phyloP scores from a whole-genome alignment of 2,797 vertebrate species.

The Craterocephalus amniculus region DNA sequence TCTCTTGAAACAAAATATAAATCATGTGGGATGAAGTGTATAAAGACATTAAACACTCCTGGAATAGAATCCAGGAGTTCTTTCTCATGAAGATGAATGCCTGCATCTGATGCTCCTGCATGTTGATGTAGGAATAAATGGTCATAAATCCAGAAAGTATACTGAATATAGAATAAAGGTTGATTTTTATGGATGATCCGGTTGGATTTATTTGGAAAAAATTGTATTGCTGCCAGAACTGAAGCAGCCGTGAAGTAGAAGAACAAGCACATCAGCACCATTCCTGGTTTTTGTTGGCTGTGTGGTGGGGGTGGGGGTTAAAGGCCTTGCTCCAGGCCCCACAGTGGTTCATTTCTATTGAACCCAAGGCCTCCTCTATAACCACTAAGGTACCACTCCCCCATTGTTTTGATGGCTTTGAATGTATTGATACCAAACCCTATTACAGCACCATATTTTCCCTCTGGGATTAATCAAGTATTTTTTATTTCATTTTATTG shows the following conservation, averaged over 20 bases:
- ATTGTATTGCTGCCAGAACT: not conserved
- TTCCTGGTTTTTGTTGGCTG: not conserved
- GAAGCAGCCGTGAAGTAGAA: not conserved
- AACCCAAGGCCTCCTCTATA: no score
- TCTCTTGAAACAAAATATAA: slow-evolving; percentile 36
- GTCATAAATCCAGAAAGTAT: not conserved
- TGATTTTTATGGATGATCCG: not conserved
- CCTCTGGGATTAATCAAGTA: no score
- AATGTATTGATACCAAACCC: no score
- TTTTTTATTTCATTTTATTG: no score
- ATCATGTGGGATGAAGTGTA: slow-evolving; percentile 24
- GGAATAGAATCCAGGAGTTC: slow-evolving; percentile 26
- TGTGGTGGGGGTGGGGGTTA: no score
- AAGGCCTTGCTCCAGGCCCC: no score
- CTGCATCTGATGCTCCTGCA: not conserved
- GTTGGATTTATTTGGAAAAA: not conserved
- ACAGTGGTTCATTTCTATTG: no score
- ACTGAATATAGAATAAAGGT: not conserved
- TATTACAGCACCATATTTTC: no score
- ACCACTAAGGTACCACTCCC: no score
- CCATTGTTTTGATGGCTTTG: no score
- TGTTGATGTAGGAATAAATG: not conserved
- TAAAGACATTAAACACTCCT: slow-evolving; percentile 36
- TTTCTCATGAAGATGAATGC: slow-evolving; percentile 4
- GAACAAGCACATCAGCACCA: not conserved